Evolutionary conservation across 1,140 invertebrate genomes (phyloP).

Genomic region (Oppia nitens): DNA sequence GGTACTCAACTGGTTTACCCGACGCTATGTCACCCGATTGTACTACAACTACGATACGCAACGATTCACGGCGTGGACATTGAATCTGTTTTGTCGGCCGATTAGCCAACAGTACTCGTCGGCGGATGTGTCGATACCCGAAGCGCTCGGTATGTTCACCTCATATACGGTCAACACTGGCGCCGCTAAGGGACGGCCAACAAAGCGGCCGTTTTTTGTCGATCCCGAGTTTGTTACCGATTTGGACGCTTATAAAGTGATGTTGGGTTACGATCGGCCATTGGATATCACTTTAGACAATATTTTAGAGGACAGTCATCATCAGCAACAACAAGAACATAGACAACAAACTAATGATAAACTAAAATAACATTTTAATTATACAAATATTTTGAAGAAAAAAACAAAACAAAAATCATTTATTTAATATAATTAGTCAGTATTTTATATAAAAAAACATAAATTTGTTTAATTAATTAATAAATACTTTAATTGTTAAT

Average conservation of each 20-base stretch:
- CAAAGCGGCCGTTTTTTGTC: conserved; percentile 50
- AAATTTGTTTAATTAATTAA: too few species aligned
- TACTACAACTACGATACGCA: conserved; percentile 40
- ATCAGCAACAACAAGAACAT: conserved; percentile 6
- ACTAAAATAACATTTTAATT: too few species aligned
- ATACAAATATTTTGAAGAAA: too few species aligned
- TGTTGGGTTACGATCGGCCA: conserved; percentile 72
- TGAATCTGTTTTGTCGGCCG: conserved; percentile 13
- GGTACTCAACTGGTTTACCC: conserved; percentile 59
- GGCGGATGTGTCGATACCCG: conserved; percentile 56
- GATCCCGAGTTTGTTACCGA: conserved; percentile 48
- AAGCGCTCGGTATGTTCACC: conserved; percentile 62
- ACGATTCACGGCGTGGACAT: conserved; percentile 17
- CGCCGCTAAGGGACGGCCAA: too few species aligned
- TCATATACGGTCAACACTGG: conserved; percentile 43
- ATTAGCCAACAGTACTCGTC: conserved; percentile 47
- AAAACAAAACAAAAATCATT: too few species aligned
- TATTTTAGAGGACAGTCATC: background rate
- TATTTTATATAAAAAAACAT: too few species aligned
- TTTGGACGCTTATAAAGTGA: conserved; percentile 50
- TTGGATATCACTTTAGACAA: conserved; percentile 4
- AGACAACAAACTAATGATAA: too few species aligned
- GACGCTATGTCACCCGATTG: conserved; percentile 63
- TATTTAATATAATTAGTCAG: too few species aligned
- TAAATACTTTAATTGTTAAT: too few species aligned